Conservation (phyloP, 2,797 vertebrate species). For the Hyperoplus immaculatus region DNA sequence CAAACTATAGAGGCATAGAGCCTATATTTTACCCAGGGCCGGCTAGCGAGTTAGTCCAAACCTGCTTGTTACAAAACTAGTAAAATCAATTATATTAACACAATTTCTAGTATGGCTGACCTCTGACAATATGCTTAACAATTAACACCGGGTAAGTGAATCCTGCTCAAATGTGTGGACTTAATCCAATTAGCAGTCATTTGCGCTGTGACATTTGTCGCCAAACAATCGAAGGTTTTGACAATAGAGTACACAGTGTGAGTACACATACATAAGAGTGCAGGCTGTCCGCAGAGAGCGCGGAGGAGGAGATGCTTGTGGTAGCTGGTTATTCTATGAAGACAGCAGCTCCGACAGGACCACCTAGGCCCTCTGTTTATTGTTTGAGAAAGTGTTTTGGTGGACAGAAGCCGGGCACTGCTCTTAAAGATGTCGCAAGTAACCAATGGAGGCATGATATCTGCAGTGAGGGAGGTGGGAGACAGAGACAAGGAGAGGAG, state of each 20-base stretch:
- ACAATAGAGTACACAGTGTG: slow-evolving; percentile 25
- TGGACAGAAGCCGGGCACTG: slow-evolving; percentile 78
- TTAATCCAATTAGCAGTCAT: slow-evolving; percentile 52
- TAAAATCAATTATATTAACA: not conserved
- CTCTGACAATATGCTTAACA: slow-evolving; percentile 1
- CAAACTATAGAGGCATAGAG: not conserved
- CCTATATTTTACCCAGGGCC: not conserved
- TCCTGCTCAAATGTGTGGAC: slow-evolving; percentile 17
- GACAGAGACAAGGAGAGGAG: slow-evolving; percentile 18
- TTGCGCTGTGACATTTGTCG: slow-evolving; percentile 40
- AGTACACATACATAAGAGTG: slow-evolving; percentile 17
- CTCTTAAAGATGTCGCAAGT: slow-evolving; percentile 62
- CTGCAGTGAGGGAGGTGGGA: slow-evolving; percentile 19
- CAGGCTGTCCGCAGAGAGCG: slow-evolving; percentile 26
- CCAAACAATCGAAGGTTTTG: slow-evolving; percentile 54
- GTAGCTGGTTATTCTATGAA: slow-evolving; percentile 87
- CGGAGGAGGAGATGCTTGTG: slow-evolving; percentile 66
- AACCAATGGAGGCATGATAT: slow-evolving; percentile 44
- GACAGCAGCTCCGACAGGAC: slow-evolving; percentile 87
- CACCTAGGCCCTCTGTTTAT: slow-evolving; percentile 91
- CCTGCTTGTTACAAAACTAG: slow-evolving; percentile 6
- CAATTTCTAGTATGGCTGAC: not conserved
- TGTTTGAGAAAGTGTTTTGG: slow-evolving; percentile 86
- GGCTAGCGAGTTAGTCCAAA: not conserved
- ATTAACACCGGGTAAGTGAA: slow-evolving; percentile 2